Evolutionary conservation across 1,140 invertebrate genomes (phyloP).

Genomic region (Caenorhabditis inopinata): DNA sequence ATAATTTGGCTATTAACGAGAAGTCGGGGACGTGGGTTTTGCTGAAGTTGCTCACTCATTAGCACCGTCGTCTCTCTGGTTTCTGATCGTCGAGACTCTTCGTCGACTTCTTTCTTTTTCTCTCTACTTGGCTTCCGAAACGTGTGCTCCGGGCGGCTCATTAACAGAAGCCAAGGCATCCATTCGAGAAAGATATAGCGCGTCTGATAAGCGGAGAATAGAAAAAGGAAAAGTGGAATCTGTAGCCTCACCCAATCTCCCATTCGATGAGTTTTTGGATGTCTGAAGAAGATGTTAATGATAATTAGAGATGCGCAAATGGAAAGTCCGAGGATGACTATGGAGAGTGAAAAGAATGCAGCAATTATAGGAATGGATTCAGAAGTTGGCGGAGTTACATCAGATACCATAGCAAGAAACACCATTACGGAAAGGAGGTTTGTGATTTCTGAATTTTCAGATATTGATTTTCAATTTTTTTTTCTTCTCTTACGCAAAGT

Average conservation of each 20-base stretch:
- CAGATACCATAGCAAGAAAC: constrained; percentile 86
- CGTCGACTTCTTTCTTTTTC: constrained; percentile 4
- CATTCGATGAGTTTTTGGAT: constrained; percentile 61
- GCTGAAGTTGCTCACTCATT: not conserved
- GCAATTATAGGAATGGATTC: constrained; percentile 80
- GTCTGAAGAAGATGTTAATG: constrained; percentile 60
- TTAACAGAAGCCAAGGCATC: constrained; percentile 90
- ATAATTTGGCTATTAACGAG: not conserved
- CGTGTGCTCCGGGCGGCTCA: constrained; percentile 88
- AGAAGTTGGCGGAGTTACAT: constrained; percentile 84
- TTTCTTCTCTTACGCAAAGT: constrained; percentile 71
- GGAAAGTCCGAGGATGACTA: constrained; percentile 61
- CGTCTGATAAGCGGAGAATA: too few relatives aligned
- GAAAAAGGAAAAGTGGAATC: too few relatives aligned
- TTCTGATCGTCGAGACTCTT: not conserved
- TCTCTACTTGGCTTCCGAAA: constrained; percentile 73
- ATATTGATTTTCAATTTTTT: too few relatives aligned
- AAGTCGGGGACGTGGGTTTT: constrained; percentile 3
- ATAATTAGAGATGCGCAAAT: constrained; percentile 60
- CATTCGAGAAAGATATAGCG: constrained; percentile 88
- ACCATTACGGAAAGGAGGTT: constrained; percentile 88
- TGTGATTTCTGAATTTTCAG: constrained; percentile 73
- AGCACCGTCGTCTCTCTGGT: not conserved
- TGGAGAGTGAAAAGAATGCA: constrained; percentile 63
- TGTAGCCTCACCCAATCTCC: constrained; percentile 43